Evolutionary conservation across 2,888 invertebrate genomes (phyloP), one percentile per base, ranked within the genome.

Genomic region (Conistra vaccinii): DNA sequence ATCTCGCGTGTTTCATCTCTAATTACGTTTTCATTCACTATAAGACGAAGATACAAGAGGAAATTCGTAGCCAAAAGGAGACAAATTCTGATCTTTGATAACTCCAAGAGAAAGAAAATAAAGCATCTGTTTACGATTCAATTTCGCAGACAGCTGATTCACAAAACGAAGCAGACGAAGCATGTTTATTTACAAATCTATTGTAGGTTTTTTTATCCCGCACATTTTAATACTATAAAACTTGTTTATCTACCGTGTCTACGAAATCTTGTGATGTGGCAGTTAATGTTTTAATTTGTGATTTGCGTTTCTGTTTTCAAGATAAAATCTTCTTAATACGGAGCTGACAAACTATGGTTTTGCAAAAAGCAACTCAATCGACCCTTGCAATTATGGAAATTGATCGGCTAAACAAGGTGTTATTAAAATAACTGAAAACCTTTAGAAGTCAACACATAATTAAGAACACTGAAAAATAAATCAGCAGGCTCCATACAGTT

Each of bases 121-220:
- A 12, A 6, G 6, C 29, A 42, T 42, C 32, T 42, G 23, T 42
- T 39, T 61, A 9, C 42, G 53, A 61, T 61, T 61, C 17, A 23
- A 75, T 73, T 76, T 26, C 42, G 1, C 23, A 61, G 7, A 61
- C 26, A 61, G 32, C 42, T 73, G 42, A 60, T 61, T 55, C 12
- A 76, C 12, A 35, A 62, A 61, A 76, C 17, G 42, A 60, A 45
- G 2, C 51, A 61, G 32, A 61, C 26, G 20, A 7, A 17, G 7
- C 23, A 23, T 45, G 17, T 61, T 42, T 76, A 35, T 61, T 60
- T 74, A 51, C n/a, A 75, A 73, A n/a, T 73, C 20, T n/a, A 48
- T 39, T 39, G 12, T 45, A 12, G 26, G 3, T 73, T 58, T 71
- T 17, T 45, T 42, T 23, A 7, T 10, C n/a, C 17, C 14, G 23